phyloP scores from a whole-genome alignment of 2,797 vertebrate genomes.

The Pseudochromis fuscus region DNA sequence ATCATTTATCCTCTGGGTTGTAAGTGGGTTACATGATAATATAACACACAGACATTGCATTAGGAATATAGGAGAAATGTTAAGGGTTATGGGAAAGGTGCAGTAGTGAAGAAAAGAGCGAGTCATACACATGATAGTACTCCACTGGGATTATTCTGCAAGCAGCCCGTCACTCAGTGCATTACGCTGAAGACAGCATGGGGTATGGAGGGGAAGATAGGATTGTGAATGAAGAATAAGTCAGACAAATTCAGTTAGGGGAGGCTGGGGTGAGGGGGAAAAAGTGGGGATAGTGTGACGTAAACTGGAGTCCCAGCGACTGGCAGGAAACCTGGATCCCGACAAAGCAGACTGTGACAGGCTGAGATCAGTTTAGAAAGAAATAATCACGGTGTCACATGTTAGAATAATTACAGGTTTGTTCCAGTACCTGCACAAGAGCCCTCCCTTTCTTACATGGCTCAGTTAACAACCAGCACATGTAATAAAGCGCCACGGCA shows the following conservation, averaged over 20 bases:
- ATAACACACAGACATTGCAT: no score
- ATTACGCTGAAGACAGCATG: slow-evolving; percentile 3
- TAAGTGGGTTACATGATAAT: no score
- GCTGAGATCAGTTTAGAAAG: not conserved
- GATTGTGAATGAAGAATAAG: slow-evolving; percentile 54
- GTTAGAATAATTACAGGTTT: not conserved
- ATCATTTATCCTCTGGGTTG: no score
- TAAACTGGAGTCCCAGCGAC: not conserved
- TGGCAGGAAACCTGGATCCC: not conserved
- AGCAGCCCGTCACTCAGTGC: slow-evolving; percentile 17
- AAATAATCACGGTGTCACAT: not conserved
- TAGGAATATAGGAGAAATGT: no score
- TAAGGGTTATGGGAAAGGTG: slow-evolving; percentile 3
- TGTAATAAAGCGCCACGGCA: slow-evolving; percentile 1
- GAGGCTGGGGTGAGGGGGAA: not conserved
- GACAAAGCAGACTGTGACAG: not conserved
- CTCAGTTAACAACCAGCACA: slow-evolving; percentile 1
- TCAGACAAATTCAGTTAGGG: slow-evolving; percentile 33
- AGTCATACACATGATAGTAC: slow-evolving; percentile 4
- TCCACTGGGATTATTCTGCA: slow-evolving; percentile 21
- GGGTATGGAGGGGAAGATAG: not conserved
- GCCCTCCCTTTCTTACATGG: not conserved
- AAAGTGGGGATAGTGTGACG: not conserved
- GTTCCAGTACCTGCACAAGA: not conserved
- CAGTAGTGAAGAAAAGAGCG: not conserved